Conservation (phyloP, 92 coral and sea anemone genomes). For the Paramuricea clavata region DNA sequence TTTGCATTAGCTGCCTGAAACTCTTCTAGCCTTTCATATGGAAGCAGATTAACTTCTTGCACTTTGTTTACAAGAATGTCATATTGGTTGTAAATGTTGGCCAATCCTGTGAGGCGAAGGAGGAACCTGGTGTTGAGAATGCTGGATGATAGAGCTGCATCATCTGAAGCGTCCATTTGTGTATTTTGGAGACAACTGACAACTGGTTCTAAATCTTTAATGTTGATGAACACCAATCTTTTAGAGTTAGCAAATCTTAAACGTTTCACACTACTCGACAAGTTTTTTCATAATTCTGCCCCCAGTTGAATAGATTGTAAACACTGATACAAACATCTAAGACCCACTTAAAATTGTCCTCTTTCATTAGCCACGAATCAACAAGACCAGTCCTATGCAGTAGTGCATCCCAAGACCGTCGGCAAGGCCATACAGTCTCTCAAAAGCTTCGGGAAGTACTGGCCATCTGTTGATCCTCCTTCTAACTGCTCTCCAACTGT, state of each 20-base stretch:
- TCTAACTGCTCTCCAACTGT: constrained; percentile 14
- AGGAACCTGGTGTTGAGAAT: not conserved
- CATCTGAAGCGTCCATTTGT: constrained; percentile 15
- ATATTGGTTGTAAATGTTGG: not conserved
- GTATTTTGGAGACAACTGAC: constrained; percentile 15
- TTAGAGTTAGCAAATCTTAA: constrained; percentile 5
- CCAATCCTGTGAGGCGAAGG: constrained; percentile 16
- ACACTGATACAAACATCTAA: constrained; percentile 7
- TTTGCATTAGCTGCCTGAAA: not conserved
- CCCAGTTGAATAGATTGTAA: constrained; percentile 12
- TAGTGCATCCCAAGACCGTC: constrained; percentile 21
- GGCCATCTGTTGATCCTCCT: constrained; percentile 15
- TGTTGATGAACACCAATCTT: not conserved
- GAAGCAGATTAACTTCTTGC: constrained; percentile 7
- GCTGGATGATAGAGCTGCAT: constrained; percentile 8
- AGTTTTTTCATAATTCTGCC: constrained; percentile 14
- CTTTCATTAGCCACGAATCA: constrained; percentile 26
- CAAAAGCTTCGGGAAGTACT: constrained; percentile 7
- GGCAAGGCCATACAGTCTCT: not conserved
- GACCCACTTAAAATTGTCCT: constrained; percentile 2
- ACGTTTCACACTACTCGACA: too few species aligned
- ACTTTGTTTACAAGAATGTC: constrained; percentile 1
- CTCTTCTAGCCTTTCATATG: constrained; percentile 6
- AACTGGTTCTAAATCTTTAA: constrained; percentile 6
- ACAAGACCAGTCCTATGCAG: constrained; percentile 13